Evolutionary conservation across 2,888 invertebrate genomes (phyloP).

Genomic region (Chaetogeoica ovagalla): DNA sequence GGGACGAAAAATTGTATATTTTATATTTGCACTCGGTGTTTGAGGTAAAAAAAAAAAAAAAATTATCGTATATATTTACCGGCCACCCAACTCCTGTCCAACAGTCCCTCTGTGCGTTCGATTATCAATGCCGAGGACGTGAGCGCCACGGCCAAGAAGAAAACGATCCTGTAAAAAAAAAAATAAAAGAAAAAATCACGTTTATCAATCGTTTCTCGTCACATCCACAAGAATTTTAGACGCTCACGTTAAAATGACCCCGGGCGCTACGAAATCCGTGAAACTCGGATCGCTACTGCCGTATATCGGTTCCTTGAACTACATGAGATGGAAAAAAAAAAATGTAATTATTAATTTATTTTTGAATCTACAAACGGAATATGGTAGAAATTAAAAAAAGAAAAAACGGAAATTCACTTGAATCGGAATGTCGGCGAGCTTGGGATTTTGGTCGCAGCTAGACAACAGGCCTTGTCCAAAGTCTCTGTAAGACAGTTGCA

Average conservation of each 20-base stretch:
- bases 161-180: slow-evolving; percentile 75
- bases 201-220: not conserved
- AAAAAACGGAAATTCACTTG: slow-evolving; percentile 58
- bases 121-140: slow-evolving; percentile 90
- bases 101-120: slow-evolving; percentile 85
- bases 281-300: slow-evolving; percentile 88
- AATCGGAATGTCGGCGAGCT: slow-evolving; percentile 84
- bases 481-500: slow-evolving; percentile 82
- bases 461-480: slow-evolving; percentile 76
- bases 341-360: not conserved
- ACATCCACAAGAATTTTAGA: not conserved
- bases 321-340: slow-evolving; percentile 55
- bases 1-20: no score
- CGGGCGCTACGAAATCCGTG: slow-evolving; percentile 94
- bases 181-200: not conserved
- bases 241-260: slow-evolving; percentile 88
- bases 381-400: not conserved
- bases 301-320: slow-evolving; percentile 86
- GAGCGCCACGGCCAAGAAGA: slow-evolving; percentile 92
- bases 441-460: slow-evolving; percentile 78
- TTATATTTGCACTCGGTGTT: no score
- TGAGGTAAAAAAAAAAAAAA: no score
- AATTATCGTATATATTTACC: slow-evolving; percentile 59
- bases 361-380: not conserved
- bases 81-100: slow-evolving; percentile 92